Percentiles rank a stretch among this genome's conserved stretches.
phyloP scores from a whole-genome alignment of 2,888 invertebrate genomes.

The Drosophila paracracens region DNA sequence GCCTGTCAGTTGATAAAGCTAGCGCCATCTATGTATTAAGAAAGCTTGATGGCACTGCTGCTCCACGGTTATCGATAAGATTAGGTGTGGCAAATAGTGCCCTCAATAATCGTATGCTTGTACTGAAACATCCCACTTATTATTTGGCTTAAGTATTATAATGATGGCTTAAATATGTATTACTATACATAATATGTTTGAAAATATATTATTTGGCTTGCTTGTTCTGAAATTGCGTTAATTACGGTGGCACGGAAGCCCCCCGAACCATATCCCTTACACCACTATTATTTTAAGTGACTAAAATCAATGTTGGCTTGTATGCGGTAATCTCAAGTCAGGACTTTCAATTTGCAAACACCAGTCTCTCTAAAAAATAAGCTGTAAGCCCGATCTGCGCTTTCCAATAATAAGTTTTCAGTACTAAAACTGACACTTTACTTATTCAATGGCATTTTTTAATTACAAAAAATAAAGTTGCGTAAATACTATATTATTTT shows the following conservation, averaged over 20 bases:
- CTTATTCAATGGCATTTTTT: neutral
- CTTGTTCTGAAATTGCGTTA: neutral
- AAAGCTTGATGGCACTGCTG: neutral
- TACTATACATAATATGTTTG: neutral
- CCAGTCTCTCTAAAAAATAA: neutral
- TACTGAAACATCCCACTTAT: neutral
- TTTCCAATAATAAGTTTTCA: neutral
- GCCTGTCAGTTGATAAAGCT: neutral
- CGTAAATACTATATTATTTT: neutral
- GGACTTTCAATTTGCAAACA: neutral
- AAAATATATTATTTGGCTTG: neutral
- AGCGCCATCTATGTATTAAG: conserved; percentile 33
- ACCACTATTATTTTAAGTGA: neutral
- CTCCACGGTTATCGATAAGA: neutral
- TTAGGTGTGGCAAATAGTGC: neutral
- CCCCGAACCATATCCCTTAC: neutral
- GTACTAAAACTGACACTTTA: neutral
- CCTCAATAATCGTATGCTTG: neutral
- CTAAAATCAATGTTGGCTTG: neutral
- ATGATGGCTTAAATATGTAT: neutral
- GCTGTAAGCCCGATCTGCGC: neutral
- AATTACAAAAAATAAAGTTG: neutral
- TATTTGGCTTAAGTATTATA: neutral
- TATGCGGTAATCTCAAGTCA: neutral
- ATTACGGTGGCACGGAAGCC: neutral